Base-by-base conservation (phyloP, 1,140 invertebrate species). In the Aradophagus sp. region DNA sequence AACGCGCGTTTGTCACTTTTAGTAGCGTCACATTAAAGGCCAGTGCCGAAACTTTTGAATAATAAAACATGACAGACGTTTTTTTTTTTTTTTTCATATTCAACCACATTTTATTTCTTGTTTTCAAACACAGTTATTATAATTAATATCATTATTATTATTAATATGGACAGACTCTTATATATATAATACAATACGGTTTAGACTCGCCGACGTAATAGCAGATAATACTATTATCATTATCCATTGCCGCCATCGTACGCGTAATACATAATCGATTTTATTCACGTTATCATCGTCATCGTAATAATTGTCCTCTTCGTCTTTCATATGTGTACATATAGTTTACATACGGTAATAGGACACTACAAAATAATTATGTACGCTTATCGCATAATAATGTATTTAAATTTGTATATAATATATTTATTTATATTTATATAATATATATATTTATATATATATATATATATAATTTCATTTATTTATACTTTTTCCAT, bases 111-210 rank as follows among this genome's bases (percentile, higher is more conserved):
- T 86, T 86, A 86, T 86, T 86, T 85, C 80, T 85, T 83, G 82
- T 84, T 86, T 84, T 84, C 83, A 86, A 85, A 86, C 83, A 85
- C 84, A 86, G 83, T 84, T 84, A 84, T 86, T 86, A 85, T 86
- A 85, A 83, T 83, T 81, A 83, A 80, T 83, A 77, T 75, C 70
- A 80, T 79, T 75, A 82, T 84, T 84, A 86, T 86, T 84, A 84
- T 84, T 84, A 84, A 80, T 86, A 85, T 85, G 83, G 84, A 85
- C 83, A 85, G 83, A 86, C 79, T 84, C 82, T 86, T 85, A 84
- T 84, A 83, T 85, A 85, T 85, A 85, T 85, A 85, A 86, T 86
- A 86, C 84, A 86, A 84, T 86, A 85, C 77, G 82, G 82, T 86
- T 86, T 84, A 83, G 80, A 84, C 82, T 84, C 77, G 78, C 78